Percentiles rank a stretch among this genome's conserved stretches.
phyloP scores from a whole-genome alignment of 2,113 vertebrate genomes.

The Megaceryle maxima region DNA sequence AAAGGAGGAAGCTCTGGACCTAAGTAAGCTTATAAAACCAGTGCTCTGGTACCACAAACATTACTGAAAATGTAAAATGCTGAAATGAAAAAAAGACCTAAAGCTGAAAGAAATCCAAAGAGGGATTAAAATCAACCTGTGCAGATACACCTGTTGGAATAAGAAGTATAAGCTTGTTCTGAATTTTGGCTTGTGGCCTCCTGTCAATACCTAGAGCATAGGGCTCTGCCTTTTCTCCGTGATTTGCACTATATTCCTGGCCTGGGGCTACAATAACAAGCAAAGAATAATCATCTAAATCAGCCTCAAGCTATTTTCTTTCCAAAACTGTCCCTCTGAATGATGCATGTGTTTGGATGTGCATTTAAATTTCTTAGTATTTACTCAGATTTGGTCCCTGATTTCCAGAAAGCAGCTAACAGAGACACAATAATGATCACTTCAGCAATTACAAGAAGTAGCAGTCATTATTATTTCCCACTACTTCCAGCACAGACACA shows the following conservation, averaged over 20 bases:
- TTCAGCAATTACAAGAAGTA: background rate
- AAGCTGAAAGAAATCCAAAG: background rate
- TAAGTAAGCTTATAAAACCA: background rate
- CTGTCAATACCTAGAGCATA: background rate
- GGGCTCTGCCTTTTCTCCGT: background rate
- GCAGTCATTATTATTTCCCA: background rate
- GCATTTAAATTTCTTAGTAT: background rate
- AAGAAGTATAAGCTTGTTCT: background rate
- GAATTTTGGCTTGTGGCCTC: background rate
- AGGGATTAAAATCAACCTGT: background rate
- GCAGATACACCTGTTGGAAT: background rate
- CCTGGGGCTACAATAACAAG: background rate
- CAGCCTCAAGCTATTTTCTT: background rate
- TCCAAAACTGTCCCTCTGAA: background rate
- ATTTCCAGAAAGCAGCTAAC: background rate
- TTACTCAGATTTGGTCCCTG: background rate
- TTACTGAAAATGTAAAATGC: background rate
- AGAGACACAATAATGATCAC: background rate
- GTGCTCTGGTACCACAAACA: background rate
- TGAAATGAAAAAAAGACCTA: background rate
- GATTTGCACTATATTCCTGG: background rate
- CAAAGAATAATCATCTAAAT: background rate
- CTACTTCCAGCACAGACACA: background rate
- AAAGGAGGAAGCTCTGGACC: background rate
- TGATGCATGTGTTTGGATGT: fast-evolving